phyloP scores from a whole-genome alignment of 1,140 invertebrate species.

The Halictus rubicundus region DNA sequence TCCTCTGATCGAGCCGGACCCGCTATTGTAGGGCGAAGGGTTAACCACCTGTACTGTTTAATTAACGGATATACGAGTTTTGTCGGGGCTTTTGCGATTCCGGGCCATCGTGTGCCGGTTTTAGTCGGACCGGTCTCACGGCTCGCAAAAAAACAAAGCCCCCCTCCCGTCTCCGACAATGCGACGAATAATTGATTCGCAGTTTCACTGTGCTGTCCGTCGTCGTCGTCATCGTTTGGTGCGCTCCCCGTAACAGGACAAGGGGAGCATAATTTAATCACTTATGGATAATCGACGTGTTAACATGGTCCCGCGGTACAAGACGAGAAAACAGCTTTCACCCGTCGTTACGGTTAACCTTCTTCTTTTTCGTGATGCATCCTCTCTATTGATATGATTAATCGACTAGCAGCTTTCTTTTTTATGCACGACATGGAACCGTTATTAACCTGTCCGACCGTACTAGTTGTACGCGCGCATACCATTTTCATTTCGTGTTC shows the following conservation, averaged over 20 bases:
- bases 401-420: background rate
- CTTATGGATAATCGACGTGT: constrained; percentile 35
- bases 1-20: too few species aligned
- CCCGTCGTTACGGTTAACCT: background rate
- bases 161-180: background rate
- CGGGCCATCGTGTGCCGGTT: background rate
- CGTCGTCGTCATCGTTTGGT: background rate
- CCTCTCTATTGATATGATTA: background rate
- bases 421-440: background rate
- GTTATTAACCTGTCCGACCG: background rate
- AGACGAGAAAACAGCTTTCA: constrained; percentile 15
- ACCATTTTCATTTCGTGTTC: too few species aligned
- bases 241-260: constrained; percentile 4
- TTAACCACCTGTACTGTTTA: too few species aligned
- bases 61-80: too few species aligned
- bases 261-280: constrained; percentile 35
- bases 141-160: constrained; percentile 1
- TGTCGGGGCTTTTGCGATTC: too few species aligned
- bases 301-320: background rate
- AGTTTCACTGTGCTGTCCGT: constrained; percentile 20
- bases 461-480: too few species aligned
- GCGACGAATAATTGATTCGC: constrained; percentile 41
- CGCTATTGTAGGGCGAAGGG: too few species aligned
- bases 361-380: background rate
- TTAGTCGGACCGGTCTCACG: constrained; percentile 25